Evolutionary conservation across 1,140 invertebrate species (phyloP).

Genomic region (Drosophila mauritiana): DNA sequence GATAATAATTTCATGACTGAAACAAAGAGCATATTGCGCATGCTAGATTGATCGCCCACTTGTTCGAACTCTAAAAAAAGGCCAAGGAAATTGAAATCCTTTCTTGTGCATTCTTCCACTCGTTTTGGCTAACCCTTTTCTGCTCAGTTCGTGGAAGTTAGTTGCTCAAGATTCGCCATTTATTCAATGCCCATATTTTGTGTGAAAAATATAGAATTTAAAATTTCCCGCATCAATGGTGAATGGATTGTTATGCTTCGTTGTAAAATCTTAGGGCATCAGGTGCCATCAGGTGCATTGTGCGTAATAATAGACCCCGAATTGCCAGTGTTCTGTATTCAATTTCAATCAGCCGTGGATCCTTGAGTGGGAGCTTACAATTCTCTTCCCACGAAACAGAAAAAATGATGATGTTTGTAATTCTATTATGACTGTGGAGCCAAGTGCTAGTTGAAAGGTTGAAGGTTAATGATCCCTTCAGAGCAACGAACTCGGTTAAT

Average conservation of each 20-base stretch:
- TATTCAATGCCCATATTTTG: conserved; percentile 41
- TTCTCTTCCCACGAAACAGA: conserved; percentile 56
- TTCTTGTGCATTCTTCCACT: conserved; percentile 31
- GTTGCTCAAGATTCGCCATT: conserved; percentile 67
- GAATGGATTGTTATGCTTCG: conserved; percentile 59
- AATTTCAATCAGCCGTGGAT: conserved; percentile 72
- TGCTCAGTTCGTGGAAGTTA: conserved; percentile 69
- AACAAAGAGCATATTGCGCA: conserved; percentile 68
- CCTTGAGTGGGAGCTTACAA: conserved; percentile 67
- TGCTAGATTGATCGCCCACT: conserved; percentile 68
- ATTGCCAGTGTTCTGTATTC: conserved; percentile 61
- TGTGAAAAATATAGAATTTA: conserved; percentile 37
- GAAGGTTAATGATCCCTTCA: conserved; percentile 64
- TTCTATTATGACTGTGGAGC: conserved; percentile 29
- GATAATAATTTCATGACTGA: conserved; percentile 58
- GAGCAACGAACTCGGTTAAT: conserved; percentile 51
- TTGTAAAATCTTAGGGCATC: conserved; percentile 55
- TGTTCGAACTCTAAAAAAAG: conserved; percentile 41
- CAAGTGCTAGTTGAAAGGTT: conserved; percentile 27
- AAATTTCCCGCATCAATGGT: conserved; percentile 65
- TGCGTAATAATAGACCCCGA: conserved; percentile 48
- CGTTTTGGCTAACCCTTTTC: conserved; percentile 39
- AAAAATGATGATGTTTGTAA: conserved; percentile 31
- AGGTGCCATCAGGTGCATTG: conserved; percentile 64
- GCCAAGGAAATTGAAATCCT: conserved; percentile 49